Evolutionary conservation across 1,140 invertebrate species (phyloP).

Genomic region (Eulimnadia texana): DNA sequence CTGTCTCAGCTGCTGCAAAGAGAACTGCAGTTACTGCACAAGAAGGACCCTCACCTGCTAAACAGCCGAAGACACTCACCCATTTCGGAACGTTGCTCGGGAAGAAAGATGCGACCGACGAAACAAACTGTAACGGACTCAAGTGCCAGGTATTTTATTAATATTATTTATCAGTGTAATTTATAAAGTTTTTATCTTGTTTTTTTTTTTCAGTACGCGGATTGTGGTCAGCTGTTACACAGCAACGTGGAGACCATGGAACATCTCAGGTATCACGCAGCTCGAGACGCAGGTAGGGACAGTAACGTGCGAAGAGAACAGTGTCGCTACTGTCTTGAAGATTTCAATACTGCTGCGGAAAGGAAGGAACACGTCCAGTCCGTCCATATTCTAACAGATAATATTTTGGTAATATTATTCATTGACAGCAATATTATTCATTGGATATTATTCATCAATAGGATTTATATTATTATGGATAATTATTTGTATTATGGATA

Average conservation of each 20-base stretch:
- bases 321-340: conserved; percentile 26
- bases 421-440: too few species aligned
- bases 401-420: not conserved
- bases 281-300: conserved; percentile 15
- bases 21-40: conserved; percentile 22
- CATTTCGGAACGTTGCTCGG: conserved; percentile 1
- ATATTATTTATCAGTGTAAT: not conserved
- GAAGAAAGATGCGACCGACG: not conserved
- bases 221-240: conserved; percentile 38
- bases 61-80: conserved; percentile 14
- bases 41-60: conserved; percentile 20
- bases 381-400: not conserved
- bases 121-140: not conserved
- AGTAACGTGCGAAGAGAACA: conserved; percentile 6
- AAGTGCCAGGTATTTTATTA: not conserved
- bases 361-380: not conserved
- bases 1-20: not conserved
- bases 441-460: too few species aligned
- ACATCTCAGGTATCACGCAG: conserved; percentile 48
- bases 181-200: conserved; percentile 6
- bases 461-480: too few species aligned
- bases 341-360: conserved; percentile 17
- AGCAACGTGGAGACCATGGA: conserved; percentile 48
- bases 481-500: too few species aligned
- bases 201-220: conserved; percentile 33